Evolutionary conservation across 2,888 invertebrate genomes (phyloP).

Genomic region (Nipponacmea schrenckii): DNA sequence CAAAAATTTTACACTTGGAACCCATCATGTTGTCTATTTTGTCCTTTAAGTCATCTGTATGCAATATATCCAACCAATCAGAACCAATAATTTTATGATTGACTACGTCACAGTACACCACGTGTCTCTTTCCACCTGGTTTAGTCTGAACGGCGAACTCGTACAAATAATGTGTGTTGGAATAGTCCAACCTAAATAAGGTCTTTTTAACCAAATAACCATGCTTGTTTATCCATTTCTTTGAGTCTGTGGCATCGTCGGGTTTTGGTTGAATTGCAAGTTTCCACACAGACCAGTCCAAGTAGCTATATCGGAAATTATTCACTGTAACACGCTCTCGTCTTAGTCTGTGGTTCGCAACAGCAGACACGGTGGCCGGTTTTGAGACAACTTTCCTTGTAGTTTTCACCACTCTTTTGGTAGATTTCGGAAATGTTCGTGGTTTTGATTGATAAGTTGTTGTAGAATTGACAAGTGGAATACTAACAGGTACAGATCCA

Average conservation of each 20-base stretch:
- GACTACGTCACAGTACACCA: slow-evolving; percentile 35
- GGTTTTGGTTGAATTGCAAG: slow-evolving; percentile 30
- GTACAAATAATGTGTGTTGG: slow-evolving; percentile 23
- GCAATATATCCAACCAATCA: slow-evolving; percentile 21
- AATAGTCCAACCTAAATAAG: neutral
- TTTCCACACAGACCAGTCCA: slow-evolving; percentile 49
- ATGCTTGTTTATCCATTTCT: slow-evolving; percentile 8
- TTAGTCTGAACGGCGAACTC: slow-evolving; percentile 45
- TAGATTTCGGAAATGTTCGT: neutral
- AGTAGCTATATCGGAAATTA: slow-evolving; percentile 37
- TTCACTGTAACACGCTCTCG: slow-evolving; percentile 43
- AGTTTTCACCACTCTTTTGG: neutral
- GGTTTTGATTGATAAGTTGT: neutral
- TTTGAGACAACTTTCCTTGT: neutral
- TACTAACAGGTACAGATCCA: neutral
- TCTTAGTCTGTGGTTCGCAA: slow-evolving; percentile 12
- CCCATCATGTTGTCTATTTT: neutral
- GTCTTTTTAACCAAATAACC: slow-evolving; percentile 12
- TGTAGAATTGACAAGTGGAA: neutral
- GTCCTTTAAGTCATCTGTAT: neutral
- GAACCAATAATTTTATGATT: slow-evolving; percentile 11
- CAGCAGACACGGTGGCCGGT: neutral
- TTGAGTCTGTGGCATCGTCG: neutral
- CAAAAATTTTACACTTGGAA: neutral
- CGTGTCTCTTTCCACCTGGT: slow-evolving; percentile 33